Evolutionary conservation across 2,113 vertebrate genomes (phyloP).

Genomic region (Spea multiplicata): DNA sequence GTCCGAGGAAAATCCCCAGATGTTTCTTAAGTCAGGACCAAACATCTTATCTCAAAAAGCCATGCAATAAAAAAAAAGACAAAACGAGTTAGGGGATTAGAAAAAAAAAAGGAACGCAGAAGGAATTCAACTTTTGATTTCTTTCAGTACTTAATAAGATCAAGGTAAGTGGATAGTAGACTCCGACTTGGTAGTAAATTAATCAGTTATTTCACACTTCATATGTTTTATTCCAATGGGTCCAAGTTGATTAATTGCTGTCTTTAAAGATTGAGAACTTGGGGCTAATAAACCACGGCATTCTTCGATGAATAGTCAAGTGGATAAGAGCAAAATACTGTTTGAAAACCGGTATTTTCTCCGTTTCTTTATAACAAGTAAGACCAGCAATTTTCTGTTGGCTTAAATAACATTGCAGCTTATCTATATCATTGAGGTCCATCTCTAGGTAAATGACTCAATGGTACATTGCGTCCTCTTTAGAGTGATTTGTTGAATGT

Average conservation of each 20-base stretch:
- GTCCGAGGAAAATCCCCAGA: neutral
- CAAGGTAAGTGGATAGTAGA: conserved; percentile 6
- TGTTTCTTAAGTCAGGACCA: conserved; percentile 2
- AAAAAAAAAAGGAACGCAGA: neutral
- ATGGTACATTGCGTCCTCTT: conserved; percentile 22
- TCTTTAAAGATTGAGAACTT: conserved; percentile 40
- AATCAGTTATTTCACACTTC: conserved; percentile 35
- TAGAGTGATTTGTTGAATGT: conserved; percentile 8
- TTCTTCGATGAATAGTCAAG: conserved; percentile 33
- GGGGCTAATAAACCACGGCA: conserved; percentile 29
- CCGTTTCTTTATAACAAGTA: neutral
- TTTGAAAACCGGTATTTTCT: neutral
- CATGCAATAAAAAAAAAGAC: conserved; percentile 9
- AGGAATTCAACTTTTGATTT: conserved; percentile 5
- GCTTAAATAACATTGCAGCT: conserved; percentile 21
- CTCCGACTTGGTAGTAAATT: conserved; percentile 32
- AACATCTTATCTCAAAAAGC: conserved; percentile 17
- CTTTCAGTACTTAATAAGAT: conserved; percentile 34
- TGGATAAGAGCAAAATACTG: conserved; percentile 20
- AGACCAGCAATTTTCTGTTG: conserved; percentile 3
- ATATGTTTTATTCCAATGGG: conserved; percentile 43
- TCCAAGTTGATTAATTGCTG: conserved; percentile 32
- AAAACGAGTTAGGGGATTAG: conserved; percentile 14
- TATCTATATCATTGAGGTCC: conserved; percentile 25
- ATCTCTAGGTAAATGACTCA: conserved; percentile 21